These are phyloP conservation scores for Ferdinandea cuprea DNA, from an alignment of 2,888 invertebrate species.

Conservation along the genomic window DNA sequence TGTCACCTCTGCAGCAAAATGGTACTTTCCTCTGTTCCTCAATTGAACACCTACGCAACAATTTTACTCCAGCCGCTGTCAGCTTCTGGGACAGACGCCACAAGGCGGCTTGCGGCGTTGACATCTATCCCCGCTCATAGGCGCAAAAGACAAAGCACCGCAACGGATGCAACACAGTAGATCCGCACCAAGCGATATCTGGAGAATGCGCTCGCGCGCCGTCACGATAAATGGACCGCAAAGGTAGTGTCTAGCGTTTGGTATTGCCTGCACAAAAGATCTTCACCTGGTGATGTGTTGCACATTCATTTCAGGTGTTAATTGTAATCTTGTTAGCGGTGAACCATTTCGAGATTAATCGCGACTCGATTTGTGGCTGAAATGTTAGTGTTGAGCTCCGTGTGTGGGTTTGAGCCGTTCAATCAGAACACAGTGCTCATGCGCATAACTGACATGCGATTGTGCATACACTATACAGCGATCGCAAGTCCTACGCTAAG, in stretches of 20 bases:
- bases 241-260: constrained; percentile 8
- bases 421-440: constrained; percentile 44
- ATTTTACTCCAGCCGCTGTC: constrained; percentile 25
- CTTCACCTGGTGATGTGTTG: constrained; percentile 67
- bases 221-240: constrained; percentile 47
- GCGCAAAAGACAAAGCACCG: constrained; percentile 40
- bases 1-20: constrained; percentile 23
- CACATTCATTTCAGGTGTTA: constrained; percentile 73
- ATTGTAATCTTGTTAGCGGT: constrained; percentile 74
- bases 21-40: constrained; percentile 1
- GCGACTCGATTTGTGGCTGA: constrained; percentile 66
- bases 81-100: constrained; percentile 38
- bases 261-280: constrained; percentile 53
- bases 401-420: constrained; percentile 39
- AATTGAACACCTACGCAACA: constrained; percentile 36
- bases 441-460: constrained; percentile 42
- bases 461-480: constrained; percentile 35
- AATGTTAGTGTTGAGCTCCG: constrained; percentile 13
- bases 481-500: constrained; percentile 49
- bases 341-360: constrained; percentile 73
- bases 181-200: constrained; percentile 57
- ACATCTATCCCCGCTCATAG: constrained; percentile 11
- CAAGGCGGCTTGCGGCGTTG: constrained; percentile 21
- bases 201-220: constrained; percentile 45
- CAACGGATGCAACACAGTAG: constrained; percentile 47